Percentiles rank a stretch among this genome's conserved stretches.
Evolutionary conservation across 1,140 invertebrate genomes (phyloP).

Genomic region (Drosophila setifemur): DNA sequence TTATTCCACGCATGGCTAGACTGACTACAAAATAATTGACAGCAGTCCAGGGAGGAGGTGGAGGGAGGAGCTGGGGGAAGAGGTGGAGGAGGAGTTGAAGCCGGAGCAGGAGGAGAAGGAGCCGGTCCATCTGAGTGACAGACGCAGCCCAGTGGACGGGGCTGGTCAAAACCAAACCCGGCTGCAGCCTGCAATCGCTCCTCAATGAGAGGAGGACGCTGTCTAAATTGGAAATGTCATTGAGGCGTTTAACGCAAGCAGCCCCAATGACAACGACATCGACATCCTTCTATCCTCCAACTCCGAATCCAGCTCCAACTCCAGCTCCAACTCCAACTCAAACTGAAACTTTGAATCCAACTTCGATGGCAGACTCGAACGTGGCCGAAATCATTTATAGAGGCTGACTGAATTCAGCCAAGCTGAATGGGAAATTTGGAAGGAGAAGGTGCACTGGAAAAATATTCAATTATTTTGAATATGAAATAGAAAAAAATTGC

Average conservation of each 20-base stretch:
- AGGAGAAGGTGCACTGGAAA: constrained; percentile 13
- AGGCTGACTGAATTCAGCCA: constrained; percentile 23
- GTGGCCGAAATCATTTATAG: constrained; percentile 38
- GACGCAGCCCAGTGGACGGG: constrained; percentile 51
- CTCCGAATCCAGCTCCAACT: not conserved
- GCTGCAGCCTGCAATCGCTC: constrained; percentile 21
- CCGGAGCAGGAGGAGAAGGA: constrained; percentile 4
- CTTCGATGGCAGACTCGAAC: constrained; percentile 10
- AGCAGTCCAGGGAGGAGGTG: constrained; percentile 16
- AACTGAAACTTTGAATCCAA: constrained; percentile 8
- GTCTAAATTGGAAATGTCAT: constrained; percentile 80
- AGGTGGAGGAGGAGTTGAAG: not conserved
- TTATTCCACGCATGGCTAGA: constrained; percentile 50
- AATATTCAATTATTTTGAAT: constrained; percentile 31
- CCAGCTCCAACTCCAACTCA: not conserved
- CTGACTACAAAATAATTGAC: constrained; percentile 73
- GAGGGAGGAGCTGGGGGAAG: not conserved
- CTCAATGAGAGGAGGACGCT: constrained; percentile 26
- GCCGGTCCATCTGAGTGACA: constrained; percentile 61
- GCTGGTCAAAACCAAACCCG: constrained; percentile 50
- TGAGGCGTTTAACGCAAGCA: constrained; percentile 76
- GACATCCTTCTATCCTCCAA: constrained; percentile 20
- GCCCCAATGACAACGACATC: constrained; percentile 52
- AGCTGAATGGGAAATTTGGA: constrained; percentile 36
- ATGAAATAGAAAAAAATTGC: not conserved